phyloP scores from a whole-genome alignment of 2,113 vertebrate genomes.

The Arothron firmamentum region DNA sequence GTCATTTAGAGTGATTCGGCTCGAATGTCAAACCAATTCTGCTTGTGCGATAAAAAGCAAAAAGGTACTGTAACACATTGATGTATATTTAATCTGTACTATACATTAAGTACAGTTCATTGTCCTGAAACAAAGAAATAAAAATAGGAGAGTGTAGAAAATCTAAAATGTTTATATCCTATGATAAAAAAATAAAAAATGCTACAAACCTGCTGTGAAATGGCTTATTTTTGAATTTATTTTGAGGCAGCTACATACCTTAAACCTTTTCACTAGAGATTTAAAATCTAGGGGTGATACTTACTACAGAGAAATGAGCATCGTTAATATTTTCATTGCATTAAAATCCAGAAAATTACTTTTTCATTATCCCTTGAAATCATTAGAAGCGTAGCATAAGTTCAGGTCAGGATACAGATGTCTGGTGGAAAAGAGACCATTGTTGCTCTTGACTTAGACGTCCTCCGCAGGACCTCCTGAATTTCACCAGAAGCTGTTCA shows the following conservation, averaged over 20 bases:
- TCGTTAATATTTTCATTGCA: slow-evolving; percentile 55
- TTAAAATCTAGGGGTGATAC: slow-evolving; percentile 59
- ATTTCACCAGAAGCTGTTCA: slow-evolving; percentile 58
- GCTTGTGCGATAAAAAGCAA: neutral
- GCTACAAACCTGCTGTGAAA: neutral
- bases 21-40: slow-evolving; percentile 10
- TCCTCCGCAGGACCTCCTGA: slow-evolving; percentile 28
- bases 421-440: slow-evolving; percentile 53
- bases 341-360: slow-evolving; percentile 62
- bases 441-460: slow-evolving; percentile 49
- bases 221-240: neutral
- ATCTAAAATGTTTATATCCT: too few relatives aligned
- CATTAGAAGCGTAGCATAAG: slow-evolving; percentile 24
- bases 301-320: slow-evolving; percentile 42
- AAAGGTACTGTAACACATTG: neutral
- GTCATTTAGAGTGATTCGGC: neutral
- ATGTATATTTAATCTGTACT: neutral
- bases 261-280: slow-evolving; percentile 25
- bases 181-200: too few relatives aligned
- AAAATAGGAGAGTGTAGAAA: too few relatives aligned
- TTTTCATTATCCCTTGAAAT: slow-evolving; percentile 38
- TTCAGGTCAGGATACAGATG: slow-evolving; percentile 64
- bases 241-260: slow-evolving; percentile 18
- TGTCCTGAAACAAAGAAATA: neutral
- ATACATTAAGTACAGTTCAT: too few relatives aligned